Base-by-base conservation (phyloP, 2,113 vertebrate genomes). In the Periophthalmodon schlosseri region DNA sequence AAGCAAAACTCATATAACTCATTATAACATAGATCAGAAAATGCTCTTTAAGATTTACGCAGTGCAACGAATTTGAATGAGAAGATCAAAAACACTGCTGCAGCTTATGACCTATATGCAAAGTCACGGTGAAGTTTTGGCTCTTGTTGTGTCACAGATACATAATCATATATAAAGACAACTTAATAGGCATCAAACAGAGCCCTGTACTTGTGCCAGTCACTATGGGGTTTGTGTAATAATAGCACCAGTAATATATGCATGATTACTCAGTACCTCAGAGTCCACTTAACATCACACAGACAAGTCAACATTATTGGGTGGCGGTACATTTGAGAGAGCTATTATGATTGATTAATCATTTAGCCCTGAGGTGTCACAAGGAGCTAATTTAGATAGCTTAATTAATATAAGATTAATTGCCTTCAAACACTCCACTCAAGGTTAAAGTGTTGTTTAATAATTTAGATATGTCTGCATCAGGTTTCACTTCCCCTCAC, bases 371-470 rank as follows among this genome's bases (percentile, higher is more conserved):
- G 33, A 73, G 80, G 72, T 87, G 83, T 87, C 81, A 76, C 84
- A 88, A 75, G 78, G 84, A 86, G 80, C 85, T 87, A 75, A 90
- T 90, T 89, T 85, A 84, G 79, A 88, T 88, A 80, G 54, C 79
- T 79, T 87, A 87, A 89, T 89, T 89, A 88, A 88, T 81, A 85
- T 74, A 81, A 79, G 80, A 89, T 85, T 82, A 91, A 88, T 85
- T 87, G 83, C 82, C 76, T 79, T 87, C 73, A 64, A 56, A 68
- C 74, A 79, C 73, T 88, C 74, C 82, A 85, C 76, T 89, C 91
- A 93, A 93, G 91, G 92, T 93, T 91, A 91, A 90, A 89, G 84
- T 89, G 84, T 89, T 84, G 77, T 85, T 89, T 88, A 86, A 91
- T 89, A 73, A 90, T 88, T 87, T 85, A 71, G 16, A 9, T 81